Base-by-base conservation (phyloP, 2,797 vertebrate species). In the Esox lucius region DNA sequence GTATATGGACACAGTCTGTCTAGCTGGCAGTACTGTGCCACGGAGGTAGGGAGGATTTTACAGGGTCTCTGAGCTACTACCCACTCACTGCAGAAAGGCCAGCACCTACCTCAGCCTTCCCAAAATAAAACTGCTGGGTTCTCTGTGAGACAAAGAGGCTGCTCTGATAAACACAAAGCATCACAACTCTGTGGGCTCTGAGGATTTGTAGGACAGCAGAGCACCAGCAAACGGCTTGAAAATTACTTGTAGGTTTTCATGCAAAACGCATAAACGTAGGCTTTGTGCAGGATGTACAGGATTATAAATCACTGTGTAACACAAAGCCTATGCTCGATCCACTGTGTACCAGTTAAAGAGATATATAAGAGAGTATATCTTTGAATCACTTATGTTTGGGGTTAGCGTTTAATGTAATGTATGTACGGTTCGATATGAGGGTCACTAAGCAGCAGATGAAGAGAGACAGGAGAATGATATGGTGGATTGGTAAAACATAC, bases 101-200 rank as follows among this genome's bases (percentile, higher is more conserved):
- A 26, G 15, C 66, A 59, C 49, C 73, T 53, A 69, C 74, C 67
- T 75, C 15, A 9, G 66, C 19, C 74, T 61, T 70, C 74, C 67
- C 28, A 59, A 75, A 62, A 69, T 75, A 75, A 42, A 62, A 48
- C 67, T 8, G 53, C 17, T 42, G 28, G 48, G 19, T 74, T 42
- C 46, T 19, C 17, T 28, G 22, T n/a, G 46, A 48, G 33, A 51
- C 12, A 68, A 33, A 51, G 3, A n/a, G 5, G 53, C 49, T 16
- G 17, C 26, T 46, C 51, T 35, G 22, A 17, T 15, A 61, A 24
- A 56, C 48, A 19, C 8, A 53, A 15, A 56, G 24, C 26, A n/a
- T 7, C 13, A 28, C 19, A 26, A 49, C 42, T 49, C 68, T 51
- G 46, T 53, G 48, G 28, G 26, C 48, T 71, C 22, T 11, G 7